Conservation (phyloP, 2,888 invertebrate genomes). For the Drosophila pegasa region DNA sequence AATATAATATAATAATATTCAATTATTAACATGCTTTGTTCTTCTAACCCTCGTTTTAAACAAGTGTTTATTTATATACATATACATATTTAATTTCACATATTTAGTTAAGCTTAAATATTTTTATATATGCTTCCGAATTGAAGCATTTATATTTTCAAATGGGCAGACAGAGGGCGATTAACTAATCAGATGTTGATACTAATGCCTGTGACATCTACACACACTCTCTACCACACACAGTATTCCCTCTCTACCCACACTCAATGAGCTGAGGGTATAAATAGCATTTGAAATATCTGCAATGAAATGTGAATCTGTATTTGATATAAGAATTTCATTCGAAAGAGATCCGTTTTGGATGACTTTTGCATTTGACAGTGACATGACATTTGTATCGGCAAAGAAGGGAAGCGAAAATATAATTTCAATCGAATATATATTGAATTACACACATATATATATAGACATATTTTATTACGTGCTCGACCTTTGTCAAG, state of each 20-base stretch:
- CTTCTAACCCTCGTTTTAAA: background rate
- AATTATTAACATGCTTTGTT: background rate
- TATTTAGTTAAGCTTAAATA: too few relatives aligned
- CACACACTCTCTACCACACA: too few relatives aligned
- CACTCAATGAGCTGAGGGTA: background rate
- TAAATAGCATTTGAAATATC: conserved; percentile 12
- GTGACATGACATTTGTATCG: conserved; percentile 40
- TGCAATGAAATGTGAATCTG: conserved; percentile 19
- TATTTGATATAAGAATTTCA: conserved; percentile 16
- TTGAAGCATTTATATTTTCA: background rate
- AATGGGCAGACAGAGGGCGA: background rate
- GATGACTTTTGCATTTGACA: conserved; percentile 39
- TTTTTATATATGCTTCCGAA: background rate
- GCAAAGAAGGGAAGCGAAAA: background rate
- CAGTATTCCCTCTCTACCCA: background rate
- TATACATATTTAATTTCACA: too few relatives aligned
- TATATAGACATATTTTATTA: conserved; percentile 11
- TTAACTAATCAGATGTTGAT: background rate
- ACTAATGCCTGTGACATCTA: background rate
- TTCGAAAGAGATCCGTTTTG: conserved; percentile 9
- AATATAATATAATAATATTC: too few relatives aligned
- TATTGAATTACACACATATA: conserved; percentile 25
- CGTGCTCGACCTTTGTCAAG: conserved; percentile 28
- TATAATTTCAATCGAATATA: conserved; percentile 26
- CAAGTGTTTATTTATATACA: too few relatives aligned